Evolutionary conservation across 2,113 vertebrate species (phyloP).

Genomic region (Phylloscopus trochiloides): DNA sequence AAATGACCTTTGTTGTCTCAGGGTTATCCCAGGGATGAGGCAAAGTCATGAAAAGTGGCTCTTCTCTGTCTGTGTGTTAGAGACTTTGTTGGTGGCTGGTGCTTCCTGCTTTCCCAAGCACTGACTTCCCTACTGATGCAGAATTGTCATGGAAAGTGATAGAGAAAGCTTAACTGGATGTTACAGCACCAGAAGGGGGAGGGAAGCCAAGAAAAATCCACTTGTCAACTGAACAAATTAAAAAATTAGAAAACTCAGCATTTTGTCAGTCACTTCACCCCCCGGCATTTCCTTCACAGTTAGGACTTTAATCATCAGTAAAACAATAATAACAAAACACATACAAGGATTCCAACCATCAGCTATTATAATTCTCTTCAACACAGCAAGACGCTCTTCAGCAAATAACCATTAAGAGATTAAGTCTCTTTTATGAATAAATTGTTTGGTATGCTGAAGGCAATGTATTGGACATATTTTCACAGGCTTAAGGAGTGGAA

Average conservation of each 20-base stretch:
- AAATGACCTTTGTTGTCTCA: accelerated
- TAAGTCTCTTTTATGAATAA: constrained; percentile 50
- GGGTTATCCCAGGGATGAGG: neutral
- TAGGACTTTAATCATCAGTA: constrained; percentile 42
- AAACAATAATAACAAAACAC: constrained; percentile 58
- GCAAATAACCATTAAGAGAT: constrained; percentile 54
- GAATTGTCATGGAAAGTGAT: neutral
- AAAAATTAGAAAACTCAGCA: neutral
- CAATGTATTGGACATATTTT: constrained; percentile 39
- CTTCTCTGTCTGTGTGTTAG: neutral
- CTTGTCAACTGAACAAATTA: neutral
- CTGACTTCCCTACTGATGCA: neutral
- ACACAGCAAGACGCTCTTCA: constrained; percentile 41
- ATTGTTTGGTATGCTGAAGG: constrained; percentile 18
- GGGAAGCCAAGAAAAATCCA: neutral
- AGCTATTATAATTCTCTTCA: constrained; percentile 35
- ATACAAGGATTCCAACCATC: constrained; percentile 6
- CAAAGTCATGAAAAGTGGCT: neutral
- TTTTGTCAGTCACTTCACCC: neutral
- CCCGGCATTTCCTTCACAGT: neutral
- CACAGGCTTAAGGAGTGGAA: neutral
- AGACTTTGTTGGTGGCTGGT: neutral
- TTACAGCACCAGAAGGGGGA: neutral
- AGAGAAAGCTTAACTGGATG: neutral
- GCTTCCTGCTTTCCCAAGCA: neutral